A percentile compares a stretch with the other conserved stretches of the same genome.
phyloP scores from a whole-genome alignment of 2,113 vertebrate species.

The Dendropsophus ebraccatus region DNA sequence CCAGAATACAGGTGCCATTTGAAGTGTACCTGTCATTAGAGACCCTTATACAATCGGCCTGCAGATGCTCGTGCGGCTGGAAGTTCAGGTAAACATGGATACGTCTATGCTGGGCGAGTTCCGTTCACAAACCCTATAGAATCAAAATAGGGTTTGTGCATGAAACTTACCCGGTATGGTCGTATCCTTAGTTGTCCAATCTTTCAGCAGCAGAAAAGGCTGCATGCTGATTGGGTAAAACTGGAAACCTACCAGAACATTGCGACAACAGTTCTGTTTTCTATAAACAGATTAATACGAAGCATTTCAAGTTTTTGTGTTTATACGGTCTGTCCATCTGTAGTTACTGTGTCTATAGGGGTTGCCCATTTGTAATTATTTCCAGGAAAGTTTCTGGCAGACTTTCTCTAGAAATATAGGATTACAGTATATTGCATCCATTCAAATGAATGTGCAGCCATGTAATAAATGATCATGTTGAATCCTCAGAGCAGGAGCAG shows the following conservation, averaged over 20 bases:
- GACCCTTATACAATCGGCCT: too few species aligned
- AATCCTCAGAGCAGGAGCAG: neutral
- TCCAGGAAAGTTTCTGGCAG: neutral
- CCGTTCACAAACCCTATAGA: too few species aligned
- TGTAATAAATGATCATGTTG: neutral
- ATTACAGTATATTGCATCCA: too few species aligned
- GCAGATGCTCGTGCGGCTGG: too few species aligned
- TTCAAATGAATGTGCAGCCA: neutral
- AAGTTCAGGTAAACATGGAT: too few species aligned
- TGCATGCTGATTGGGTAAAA: too few species aligned
- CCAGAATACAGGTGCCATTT: neutral
- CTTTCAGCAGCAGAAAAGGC: too few species aligned
- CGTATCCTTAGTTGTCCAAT: too few species aligned
- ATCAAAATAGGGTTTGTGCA: too few species aligned
- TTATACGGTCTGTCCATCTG: neutral
- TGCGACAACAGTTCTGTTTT: neutral
- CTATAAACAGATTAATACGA: neutral
- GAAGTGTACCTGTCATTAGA: neutral
- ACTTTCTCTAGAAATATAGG: neutral
- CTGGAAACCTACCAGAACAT: neutral
- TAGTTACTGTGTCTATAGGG: neutral
- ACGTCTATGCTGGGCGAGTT: too few species aligned
- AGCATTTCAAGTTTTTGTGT: neutral
- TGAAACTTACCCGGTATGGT: too few species aligned
- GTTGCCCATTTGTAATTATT: neutral